Base-by-base conservation (phyloP, 2,888 invertebrate genomes). In the Timema cristinae region DNA sequence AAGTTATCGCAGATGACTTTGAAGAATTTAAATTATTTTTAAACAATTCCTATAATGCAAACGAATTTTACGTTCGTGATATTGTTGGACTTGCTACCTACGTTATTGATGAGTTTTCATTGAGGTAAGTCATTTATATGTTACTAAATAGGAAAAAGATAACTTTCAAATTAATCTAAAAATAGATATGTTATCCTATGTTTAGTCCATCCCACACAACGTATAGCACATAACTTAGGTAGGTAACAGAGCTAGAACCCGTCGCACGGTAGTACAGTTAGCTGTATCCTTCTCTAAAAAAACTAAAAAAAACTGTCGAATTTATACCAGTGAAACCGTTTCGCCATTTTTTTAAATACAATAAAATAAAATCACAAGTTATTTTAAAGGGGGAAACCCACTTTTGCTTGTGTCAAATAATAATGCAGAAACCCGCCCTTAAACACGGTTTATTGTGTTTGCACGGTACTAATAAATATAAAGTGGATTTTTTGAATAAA, bases 11-110 rank as follows among this genome's bases (percentile, higher is more conserved):
- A 79, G 88, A 89, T 50, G 92, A 92, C 80, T 81, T 90, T n/a
- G 87, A 89, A 69, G 86, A 89, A 13, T 86, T 94, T 67, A 88
- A 90, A 76, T 76, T 81, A 0, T 93, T 90, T 79, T 81, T 94
- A 0, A 92, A 93, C 80, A 85, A 89, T 67, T 93, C 94, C 0
- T 94, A 93, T 77, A 85, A 90, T 69, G 87, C 88, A 0, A 94
- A 94, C 78, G 94, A 94, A 75, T 94, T 94, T 79, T 94, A 94
- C 78, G 88, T 94, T 5, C 91, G 90, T 80, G 91, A 94, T 78
- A 86, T 93, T 0, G 88, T 91, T 0, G 88, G 88, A 72, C 88
- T 91, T 72, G 88, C 89, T 0, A 83, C 90, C 56, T 88, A 89
- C 69, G 85, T 93, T 2, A 82, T 92, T 63, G 93, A 94, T 77